phyloP scores from a whole-genome alignment of 2,888 invertebrate species.

The Athalia rosae region DNA sequence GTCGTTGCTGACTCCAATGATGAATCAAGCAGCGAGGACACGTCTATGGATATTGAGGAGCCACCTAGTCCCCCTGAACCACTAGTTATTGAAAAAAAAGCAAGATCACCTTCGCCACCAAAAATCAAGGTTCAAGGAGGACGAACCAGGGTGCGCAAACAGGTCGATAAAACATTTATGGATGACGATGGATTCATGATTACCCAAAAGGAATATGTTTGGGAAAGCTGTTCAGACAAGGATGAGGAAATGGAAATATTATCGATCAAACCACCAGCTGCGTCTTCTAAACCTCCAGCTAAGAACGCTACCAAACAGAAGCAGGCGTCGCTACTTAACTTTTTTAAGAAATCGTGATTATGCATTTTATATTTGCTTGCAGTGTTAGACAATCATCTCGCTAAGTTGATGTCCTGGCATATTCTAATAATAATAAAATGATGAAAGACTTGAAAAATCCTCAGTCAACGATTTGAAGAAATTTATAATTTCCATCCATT shows the following conservation, averaged over 20 bases:
- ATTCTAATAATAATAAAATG: no score
- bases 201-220: constrained; percentile 69
- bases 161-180: constrained; percentile 64
- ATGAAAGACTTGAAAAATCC: no score
- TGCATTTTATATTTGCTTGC: no score
- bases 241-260: constrained; percentile 51
- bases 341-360: constrained; percentile 32
- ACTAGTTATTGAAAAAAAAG: neutral
- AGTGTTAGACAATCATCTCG: no score
- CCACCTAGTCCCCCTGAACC: constrained; percentile 13
- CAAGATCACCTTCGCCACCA: constrained; percentile 60
- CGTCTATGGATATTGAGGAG: constrained; percentile 2
- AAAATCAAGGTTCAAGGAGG: constrained; percentile 56
- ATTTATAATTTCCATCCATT: no score
- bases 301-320: constrained; percentile 27
- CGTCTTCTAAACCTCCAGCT: neutral
- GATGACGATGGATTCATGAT: constrained; percentile 71
- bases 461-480: no score
- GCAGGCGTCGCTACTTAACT: constrained; percentile 27
- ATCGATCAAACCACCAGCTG: neutral
- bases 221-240: constrained; percentile 67
- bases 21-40: constrained; percentile 48
- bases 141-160: constrained; percentile 67
- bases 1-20: constrained; percentile 61
- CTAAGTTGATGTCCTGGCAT: no score